Evolutionary conservation across 2,797 vertebrate genomes (phyloP).

Genomic region (Arremon brunneinucha): DNA sequence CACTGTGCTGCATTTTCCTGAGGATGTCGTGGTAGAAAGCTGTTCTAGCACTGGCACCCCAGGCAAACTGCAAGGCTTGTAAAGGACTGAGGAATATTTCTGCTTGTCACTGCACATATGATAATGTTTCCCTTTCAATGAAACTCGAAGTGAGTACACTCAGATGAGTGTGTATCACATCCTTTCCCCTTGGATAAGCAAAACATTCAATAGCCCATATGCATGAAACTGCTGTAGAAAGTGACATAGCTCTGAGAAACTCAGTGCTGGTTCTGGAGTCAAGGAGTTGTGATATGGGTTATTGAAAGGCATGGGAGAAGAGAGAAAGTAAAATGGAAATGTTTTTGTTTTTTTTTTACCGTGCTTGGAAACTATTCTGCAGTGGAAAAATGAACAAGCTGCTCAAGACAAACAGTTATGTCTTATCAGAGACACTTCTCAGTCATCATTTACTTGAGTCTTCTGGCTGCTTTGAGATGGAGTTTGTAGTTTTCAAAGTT

Average conservation of each 20-base stretch:
- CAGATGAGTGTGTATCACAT: rapidly evolving
- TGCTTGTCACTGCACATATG: not conserved
- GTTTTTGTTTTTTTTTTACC: not conserved
- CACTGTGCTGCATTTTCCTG: not conserved
- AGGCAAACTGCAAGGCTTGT: not conserved
- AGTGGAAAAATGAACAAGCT: not conserved
- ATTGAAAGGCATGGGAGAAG: not conserved
- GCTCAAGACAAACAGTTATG: not conserved
- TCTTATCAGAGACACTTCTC: not conserved
- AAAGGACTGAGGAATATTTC: not conserved
- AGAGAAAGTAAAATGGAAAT: not conserved
- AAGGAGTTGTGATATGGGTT: not conserved
- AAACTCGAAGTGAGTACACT: not conserved
- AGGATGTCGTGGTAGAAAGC: not conserved
- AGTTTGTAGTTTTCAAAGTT: conserved; percentile 8
- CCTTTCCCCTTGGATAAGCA: not conserved
- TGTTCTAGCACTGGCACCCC: not conserved
- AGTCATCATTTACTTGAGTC: not conserved
- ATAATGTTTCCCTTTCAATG: not conserved
- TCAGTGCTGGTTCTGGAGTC: not conserved
- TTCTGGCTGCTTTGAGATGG: not conserved
- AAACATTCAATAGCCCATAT: not conserved
- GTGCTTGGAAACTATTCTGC: not conserved
- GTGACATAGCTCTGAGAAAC: not conserved
- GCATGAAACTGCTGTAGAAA: not conserved